Evolutionary conservation across 2,113 vertebrate genomes (phyloP).

Genomic region (Lycocorax pyrrhopterus): DNA sequence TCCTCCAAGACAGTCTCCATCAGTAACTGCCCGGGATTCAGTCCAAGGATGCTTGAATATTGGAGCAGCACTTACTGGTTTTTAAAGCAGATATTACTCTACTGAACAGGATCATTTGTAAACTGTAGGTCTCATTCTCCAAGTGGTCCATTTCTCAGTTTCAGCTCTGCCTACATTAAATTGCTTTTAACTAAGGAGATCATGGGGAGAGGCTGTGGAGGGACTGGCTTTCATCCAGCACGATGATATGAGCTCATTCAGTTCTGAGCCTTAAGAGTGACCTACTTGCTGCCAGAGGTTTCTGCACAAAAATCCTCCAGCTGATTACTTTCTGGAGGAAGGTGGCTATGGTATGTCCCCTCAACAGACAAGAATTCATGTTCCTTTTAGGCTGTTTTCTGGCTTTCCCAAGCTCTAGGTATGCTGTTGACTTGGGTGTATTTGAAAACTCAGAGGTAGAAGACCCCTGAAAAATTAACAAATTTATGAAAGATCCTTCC

Average conservation of each 20-base stretch:
- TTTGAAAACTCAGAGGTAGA: not conserved
- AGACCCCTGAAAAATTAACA: not conserved
- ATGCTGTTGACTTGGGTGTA: rapidly evolving
- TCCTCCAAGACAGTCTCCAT: not conserved
- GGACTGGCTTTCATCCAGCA: not conserved
- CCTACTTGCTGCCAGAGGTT: not conserved
- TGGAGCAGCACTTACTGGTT: not conserved
- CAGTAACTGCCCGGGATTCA: not conserved
- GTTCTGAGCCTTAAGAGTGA: not conserved
- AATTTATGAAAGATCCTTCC: not conserved
- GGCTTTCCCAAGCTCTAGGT: not conserved
- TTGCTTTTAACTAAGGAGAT: not conserved
- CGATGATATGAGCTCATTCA: not conserved
- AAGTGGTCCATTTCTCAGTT: not conserved
- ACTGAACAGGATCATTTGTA: not conserved
- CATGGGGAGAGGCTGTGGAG: not conserved
- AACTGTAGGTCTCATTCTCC: not conserved
- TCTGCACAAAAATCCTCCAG: not conserved
- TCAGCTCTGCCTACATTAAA: not conserved
- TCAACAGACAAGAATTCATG: not conserved
- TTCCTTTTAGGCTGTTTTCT: not conserved
- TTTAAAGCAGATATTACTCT: not conserved
- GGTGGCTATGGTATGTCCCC: not conserved
- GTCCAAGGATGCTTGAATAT: not conserved
- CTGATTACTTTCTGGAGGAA: not conserved